Percentiles rank a stretch among this genome's conserved stretches.
Conservation (phyloP, 2,797 vertebrate genomes). For the Falco biarmicus region DNA sequence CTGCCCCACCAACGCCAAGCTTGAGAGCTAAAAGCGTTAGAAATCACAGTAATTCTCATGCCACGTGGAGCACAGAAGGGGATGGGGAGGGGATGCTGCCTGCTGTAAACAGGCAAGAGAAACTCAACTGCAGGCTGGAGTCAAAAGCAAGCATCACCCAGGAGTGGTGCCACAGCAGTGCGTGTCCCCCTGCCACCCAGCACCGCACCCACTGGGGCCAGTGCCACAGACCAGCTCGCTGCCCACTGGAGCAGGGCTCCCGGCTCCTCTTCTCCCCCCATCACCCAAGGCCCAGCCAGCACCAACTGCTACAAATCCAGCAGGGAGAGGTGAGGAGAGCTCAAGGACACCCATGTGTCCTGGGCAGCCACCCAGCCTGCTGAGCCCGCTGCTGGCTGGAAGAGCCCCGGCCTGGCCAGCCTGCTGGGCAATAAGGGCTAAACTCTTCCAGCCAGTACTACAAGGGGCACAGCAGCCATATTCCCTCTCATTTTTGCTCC, state of each 20-base stretch:
- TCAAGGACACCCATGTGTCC: background rate
- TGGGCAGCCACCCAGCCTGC: background rate
- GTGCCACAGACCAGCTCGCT: fast-evolving
- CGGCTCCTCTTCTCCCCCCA: background rate
- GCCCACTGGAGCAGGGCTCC: background rate
- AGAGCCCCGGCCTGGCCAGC: background rate
- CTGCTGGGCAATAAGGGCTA: too few species aligned
- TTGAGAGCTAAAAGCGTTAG: background rate
- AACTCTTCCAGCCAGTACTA: background rate
- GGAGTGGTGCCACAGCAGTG: background rate
- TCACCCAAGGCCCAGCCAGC: background rate
- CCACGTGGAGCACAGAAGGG: background rate
- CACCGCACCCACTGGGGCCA: fast-evolving
- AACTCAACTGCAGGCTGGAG: background rate
- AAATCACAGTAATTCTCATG: background rate
- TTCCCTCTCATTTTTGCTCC: background rate
- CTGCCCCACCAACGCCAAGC: background rate
- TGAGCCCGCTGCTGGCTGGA: background rate
- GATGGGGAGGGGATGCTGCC: background rate
- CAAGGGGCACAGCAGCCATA: background rate
- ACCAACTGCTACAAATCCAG: background rate
- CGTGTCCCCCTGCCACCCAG: background rate
- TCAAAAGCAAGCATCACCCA: background rate
- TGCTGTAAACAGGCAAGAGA: background rate
- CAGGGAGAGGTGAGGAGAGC: background rate